phyloP scores from a whole-genome alignment of 2,797 vertebrate genomes.

The Aplochiton taeniatus region DNA sequence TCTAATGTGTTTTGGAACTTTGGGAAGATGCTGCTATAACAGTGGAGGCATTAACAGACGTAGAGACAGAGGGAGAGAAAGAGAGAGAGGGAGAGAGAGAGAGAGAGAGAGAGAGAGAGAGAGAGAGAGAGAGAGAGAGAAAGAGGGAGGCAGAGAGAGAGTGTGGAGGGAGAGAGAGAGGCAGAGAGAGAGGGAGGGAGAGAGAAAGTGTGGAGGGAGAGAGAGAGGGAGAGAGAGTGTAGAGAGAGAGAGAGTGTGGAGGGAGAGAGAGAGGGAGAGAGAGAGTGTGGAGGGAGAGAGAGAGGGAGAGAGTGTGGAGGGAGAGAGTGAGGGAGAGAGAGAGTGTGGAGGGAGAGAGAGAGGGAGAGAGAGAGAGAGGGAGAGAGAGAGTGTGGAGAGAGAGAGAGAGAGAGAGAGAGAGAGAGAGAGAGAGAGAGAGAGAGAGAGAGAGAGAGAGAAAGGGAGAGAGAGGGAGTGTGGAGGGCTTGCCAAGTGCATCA shows the following conservation, averaged over 20 bases:
- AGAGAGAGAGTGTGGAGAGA: constrained; percentile 12
- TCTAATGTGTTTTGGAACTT: constrained; percentile 79
- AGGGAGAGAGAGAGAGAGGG: constrained; percentile 20
- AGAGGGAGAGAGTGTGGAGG: constrained; percentile 22
- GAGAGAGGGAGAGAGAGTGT: neutral
- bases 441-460: neutral
- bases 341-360: constrained; percentile 7
- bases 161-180: neutral
- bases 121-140: too few species aligned
- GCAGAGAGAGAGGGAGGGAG: too few species aligned
- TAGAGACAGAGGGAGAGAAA: too few species aligned
- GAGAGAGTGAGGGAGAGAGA: too few species aligned
- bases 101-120: too few species aligned
- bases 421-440: neutral
- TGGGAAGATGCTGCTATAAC: constrained; percentile 71
- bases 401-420: neutral
- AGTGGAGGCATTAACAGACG: constrained; percentile 60
- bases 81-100: neutral
- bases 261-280: constrained; percentile 56
- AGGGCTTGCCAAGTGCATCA: constrained; percentile 67
- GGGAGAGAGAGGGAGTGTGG: constrained; percentile 10
- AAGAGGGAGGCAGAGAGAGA: too few species aligned
- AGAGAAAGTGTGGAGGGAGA: too few species aligned
- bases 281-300: constrained; percentile 14
- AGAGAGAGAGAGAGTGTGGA: constrained; percentile 18